Percentiles rank a stretch among this genome's conserved stretches.
These are phyloP conservation scores for Oopsacas minuta DNA, from an alignment of 37 sponge, comb jelly and placozoan species.

Conservation along the genomic window DNA sequence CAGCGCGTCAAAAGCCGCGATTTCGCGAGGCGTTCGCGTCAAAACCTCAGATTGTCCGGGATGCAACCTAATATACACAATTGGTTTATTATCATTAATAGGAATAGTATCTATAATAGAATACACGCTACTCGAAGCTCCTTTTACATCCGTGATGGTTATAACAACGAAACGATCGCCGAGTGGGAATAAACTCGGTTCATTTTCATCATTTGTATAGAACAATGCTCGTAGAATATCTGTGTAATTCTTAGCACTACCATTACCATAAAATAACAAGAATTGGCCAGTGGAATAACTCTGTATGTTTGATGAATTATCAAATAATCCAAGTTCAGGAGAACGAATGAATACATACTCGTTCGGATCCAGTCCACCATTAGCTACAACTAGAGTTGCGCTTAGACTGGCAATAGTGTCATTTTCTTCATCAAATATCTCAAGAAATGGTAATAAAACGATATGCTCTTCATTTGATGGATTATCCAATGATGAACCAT, in stretches of 20 bases:
- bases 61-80: background rate
- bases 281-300: background rate
- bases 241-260: background rate
- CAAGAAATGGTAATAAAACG: background rate
- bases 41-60: background rate
- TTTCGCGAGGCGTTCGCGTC: background rate
- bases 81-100: background rate
- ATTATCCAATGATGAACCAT: background rate
- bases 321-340: background rate
- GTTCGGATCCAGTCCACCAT: background rate
- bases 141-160: background rate
- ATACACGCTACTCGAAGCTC: background rate
- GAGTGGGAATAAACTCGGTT: background rate
- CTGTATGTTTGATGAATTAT: background rate
- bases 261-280: background rate
- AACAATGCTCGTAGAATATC: background rate
- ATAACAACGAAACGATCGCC: background rate
- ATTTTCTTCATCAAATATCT: background rate
- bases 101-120: background rate
- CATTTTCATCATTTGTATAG: slow-evolving; percentile 10
- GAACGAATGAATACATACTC: background rate
- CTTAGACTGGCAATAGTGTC: background rate
- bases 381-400: background rate
- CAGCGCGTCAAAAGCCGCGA: background rate
- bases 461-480: background rate